phyloP scores from a whole-genome alignment of 2,113 vertebrate species.

The Eclectus roratus region DNA sequence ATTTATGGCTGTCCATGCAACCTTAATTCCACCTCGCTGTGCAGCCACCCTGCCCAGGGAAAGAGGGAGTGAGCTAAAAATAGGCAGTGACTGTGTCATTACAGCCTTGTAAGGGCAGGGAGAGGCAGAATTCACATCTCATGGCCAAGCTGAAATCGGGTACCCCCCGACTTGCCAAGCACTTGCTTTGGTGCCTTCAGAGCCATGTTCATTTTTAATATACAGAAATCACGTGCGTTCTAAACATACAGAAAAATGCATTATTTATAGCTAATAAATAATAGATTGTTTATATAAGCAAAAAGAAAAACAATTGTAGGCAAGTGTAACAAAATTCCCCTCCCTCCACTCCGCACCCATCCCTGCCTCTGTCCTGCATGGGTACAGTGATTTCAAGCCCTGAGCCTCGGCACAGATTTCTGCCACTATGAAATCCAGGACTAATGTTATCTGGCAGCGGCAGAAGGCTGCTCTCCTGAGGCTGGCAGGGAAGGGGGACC shows the following conservation, averaged over 20 bases:
- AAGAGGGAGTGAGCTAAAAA: slow-evolving; percentile 45
- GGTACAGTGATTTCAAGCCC: slow-evolving; percentile 47
- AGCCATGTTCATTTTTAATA: slow-evolving; percentile 63
- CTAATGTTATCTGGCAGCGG: slow-evolving; percentile 64
- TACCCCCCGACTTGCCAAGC: not conserved
- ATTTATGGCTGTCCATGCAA: slow-evolving; percentile 34
- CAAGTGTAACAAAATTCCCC: slow-evolving; percentile 57
- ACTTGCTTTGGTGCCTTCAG: slow-evolving; percentile 19
- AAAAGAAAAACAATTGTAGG: slow-evolving; percentile 61
- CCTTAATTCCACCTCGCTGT: slow-evolving; percentile 34
- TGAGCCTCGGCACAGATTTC: slow-evolving; percentile 52
- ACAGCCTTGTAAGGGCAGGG: not conserved
- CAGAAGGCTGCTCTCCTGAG: slow-evolving; percentile 53
- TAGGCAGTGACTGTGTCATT: slow-evolving; percentile 26
- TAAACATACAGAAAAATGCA: slow-evolving; percentile 70
- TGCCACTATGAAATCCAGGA: slow-evolving; percentile 50
- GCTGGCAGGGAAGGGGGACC: not conserved
- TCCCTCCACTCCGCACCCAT: slow-evolving; percentile 10
- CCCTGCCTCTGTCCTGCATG: not conserved
- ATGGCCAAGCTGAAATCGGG: not conserved
- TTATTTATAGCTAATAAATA: slow-evolving; percentile 71
- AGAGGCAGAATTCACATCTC: not conserved
- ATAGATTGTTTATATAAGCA: slow-evolving; percentile 70
- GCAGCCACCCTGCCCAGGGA: not conserved
- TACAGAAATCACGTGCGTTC: slow-evolving; percentile 60